These are phyloP conservation scores for Ia io DNA, from an alignment of 2,113 vertebrate species.

Conservation along the genomic window DNA sequence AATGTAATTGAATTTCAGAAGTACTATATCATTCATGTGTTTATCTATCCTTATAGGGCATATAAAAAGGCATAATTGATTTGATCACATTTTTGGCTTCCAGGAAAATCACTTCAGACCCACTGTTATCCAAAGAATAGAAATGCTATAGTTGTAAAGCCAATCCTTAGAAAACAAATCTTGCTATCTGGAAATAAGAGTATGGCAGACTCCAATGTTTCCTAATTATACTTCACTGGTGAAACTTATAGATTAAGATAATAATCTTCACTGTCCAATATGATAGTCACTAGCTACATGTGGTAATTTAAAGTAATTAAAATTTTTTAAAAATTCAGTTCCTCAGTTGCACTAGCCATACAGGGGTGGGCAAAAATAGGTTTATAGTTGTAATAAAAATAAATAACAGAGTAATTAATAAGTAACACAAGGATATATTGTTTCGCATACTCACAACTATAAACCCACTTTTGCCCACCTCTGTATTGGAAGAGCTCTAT, in stretches of 20 bases:
- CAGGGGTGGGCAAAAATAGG: not conserved
- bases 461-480: not conserved
- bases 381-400: not conserved
- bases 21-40: not conserved
- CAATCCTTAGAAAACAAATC: not conserved
- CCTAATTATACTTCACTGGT: not conserved
- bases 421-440: not conserved
- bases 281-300: not conserved
- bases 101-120: not conserved
- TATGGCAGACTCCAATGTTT: not conserved
- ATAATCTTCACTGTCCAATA: not conserved
- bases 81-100: not conserved
- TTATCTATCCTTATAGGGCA: not conserved
- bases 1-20: slow-evolving; percentile 35
- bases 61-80: not conserved
- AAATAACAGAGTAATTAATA: not conserved
- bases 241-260: not conserved
- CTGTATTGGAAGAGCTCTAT: not conserved
- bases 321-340: not conserved
- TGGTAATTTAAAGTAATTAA: not conserved
- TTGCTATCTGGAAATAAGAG: not conserved
- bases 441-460: not conserved
- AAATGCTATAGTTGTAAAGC: not conserved
- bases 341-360: not conserved
- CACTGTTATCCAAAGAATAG: not conserved